phyloP scores from a whole-genome alignment of 2,797 vertebrate species.

The Spinus olivaceus region DNA sequence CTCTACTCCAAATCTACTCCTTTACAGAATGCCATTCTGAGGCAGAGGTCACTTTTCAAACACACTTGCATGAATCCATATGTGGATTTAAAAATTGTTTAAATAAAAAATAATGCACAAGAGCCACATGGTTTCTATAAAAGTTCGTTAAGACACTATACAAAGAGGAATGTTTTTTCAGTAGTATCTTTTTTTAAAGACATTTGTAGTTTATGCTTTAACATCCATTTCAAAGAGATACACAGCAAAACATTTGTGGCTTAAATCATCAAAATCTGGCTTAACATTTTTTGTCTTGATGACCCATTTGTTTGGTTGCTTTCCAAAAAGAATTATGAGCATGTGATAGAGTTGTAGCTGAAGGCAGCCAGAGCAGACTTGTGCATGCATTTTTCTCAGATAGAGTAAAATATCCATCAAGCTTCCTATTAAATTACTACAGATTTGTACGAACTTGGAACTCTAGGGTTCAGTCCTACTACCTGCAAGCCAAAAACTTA shows the following conservation, averaged over 20 bases:
- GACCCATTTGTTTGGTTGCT: background rate
- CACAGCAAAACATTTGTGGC: background rate
- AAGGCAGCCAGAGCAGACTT: background rate
- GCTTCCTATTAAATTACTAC: background rate
- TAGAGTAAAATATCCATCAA: background rate
- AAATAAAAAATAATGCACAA: background rate
- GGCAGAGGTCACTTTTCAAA: background rate
- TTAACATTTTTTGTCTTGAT: background rate
- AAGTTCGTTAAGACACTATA: background rate
- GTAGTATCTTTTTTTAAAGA: background rate
- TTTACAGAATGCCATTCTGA: background rate
- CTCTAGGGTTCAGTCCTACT: background rate
- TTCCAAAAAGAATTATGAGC: background rate
- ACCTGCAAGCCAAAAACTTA: background rate
- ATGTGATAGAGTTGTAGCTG: background rate
- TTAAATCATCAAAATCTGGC: background rate
- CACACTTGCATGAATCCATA: background rate
- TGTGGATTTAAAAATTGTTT: background rate
- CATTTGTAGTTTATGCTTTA: background rate
- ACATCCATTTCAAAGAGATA: background rate
- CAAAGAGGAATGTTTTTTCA: rapidly evolving
- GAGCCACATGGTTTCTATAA: background rate
- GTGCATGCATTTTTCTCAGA: background rate
- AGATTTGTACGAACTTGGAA: background rate
- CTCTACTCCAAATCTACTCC: background rate